These are phyloP conservation scores for Sympetrum striolatum DNA, from an alignment of 2,888 invertebrate species.

Conservation along the genomic window DNA sequence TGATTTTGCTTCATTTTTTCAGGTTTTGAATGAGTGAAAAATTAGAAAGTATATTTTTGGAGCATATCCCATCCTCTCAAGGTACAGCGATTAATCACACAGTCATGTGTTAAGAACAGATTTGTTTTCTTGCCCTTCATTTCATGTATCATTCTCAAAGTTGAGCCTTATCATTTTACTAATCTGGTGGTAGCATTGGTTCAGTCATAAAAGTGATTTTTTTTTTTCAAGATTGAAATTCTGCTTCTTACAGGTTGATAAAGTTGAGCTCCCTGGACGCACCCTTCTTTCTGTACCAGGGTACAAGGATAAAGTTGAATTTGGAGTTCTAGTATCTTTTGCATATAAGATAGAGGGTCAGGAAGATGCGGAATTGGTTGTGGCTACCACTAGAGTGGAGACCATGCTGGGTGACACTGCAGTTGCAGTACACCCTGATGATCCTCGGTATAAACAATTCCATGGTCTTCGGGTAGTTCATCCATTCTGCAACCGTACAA, in stretches of 20 bases:
- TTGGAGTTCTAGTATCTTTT: slow-evolving; percentile 91
- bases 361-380: slow-evolving; percentile 79
- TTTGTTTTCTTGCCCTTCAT: too few species aligned
- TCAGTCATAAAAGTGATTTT: too few species aligned
- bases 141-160: too few species aligned
- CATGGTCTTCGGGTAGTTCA: slow-evolving; percentile 85
- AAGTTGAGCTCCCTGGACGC: slow-evolving; percentile 83
- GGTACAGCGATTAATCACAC: too few species aligned
- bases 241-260: slow-evolving; percentile 73
- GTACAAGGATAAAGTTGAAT: slow-evolving; percentile 87
- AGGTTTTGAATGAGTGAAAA: too few species aligned
- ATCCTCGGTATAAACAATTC: slow-evolving; percentile 80
- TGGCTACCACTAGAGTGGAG: slow-evolving; percentile 97
- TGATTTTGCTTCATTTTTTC: too few species aligned
- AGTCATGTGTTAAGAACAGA: too few species aligned
- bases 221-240: too few species aligned
- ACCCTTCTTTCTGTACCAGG: slow-evolving; percentile 91
- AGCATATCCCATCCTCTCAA: too few species aligned
- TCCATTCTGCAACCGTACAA: slow-evolving; percentile 82
- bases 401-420: slow-evolving; percentile 98
- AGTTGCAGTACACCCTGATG: slow-evolving; percentile 96
- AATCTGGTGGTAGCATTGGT: too few species aligned
- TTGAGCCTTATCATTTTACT: too few species aligned
- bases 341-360: slow-evolving; percentile 81
- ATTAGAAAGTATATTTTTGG: too few species aligned